These are phyloP conservation scores for Crocodylus rhombifer DNA, from an alignment of 2,797 vertebrate species.

Conservation along the genomic window DNA sequence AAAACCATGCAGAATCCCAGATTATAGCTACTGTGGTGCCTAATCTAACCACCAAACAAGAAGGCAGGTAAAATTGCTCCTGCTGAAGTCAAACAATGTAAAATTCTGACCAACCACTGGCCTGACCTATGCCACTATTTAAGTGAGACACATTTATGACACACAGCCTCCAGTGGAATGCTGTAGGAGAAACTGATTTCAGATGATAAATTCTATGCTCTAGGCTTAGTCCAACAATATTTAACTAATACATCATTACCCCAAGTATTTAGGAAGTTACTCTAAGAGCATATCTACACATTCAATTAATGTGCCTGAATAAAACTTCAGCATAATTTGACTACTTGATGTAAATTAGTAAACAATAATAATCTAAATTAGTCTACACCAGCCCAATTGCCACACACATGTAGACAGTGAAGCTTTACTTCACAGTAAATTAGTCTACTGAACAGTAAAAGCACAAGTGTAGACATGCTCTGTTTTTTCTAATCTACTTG, in stretches of 20 bases:
- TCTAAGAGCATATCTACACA: neutral
- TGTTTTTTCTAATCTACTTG: neutral
- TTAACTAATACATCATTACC: neutral
- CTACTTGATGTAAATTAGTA: too few relatives aligned
- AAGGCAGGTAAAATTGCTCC: slow-evolving; percentile 21
- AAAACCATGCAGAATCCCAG: neutral
- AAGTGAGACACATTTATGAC: neutral
- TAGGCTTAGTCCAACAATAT: neutral
- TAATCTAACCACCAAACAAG: neutral
- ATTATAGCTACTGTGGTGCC: slow-evolving; percentile 18
- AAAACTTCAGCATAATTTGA: too few relatives aligned
- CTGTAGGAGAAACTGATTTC: neutral
- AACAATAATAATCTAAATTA: too few relatives aligned
- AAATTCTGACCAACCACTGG: neutral
- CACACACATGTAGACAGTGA: too few relatives aligned
- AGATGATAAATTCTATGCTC: neutral
- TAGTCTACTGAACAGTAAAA: too few relatives aligned
- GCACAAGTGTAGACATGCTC: neutral
- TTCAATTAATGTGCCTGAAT: too few relatives aligned
- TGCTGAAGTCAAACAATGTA: slow-evolving; percentile 16
- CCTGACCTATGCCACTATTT: neutral
- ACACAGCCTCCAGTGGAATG: accelerated
- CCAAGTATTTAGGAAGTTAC: neutral
- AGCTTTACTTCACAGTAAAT: too few relatives aligned
- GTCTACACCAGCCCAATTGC: too few relatives aligned